Conservation (phyloP, 2,888 invertebrate species). For the Gymnocheta viridis region DNA sequence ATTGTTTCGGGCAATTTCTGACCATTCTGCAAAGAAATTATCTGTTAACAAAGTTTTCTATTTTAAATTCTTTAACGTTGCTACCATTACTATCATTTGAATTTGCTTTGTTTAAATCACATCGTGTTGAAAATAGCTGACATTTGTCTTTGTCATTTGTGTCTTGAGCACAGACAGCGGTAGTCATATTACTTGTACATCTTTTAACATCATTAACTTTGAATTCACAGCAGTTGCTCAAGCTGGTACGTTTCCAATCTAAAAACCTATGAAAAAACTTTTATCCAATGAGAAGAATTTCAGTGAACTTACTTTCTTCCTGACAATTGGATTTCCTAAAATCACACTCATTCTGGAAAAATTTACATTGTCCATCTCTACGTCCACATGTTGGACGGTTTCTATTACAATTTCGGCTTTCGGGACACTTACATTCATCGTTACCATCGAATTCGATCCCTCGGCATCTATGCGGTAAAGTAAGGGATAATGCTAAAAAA, state of each 20-base stretch:
- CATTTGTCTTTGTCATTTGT: conserved; percentile 21
- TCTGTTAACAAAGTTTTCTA: background rate
- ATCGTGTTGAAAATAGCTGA: conserved; percentile 35
- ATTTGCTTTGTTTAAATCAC: conserved; percentile 40
- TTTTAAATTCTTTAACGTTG: background rate
- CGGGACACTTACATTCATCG: conserved; percentile 32
- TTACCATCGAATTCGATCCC: background rate
- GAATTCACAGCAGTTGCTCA: conserved; percentile 44
- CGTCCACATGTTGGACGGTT: background rate
- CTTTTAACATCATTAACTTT: background rate
- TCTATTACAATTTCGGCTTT: conserved; percentile 4
- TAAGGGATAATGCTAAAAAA: conserved; percentile 15
- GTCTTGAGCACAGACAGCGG: conserved; percentile 1
- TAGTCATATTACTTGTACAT: conserved; percentile 5
- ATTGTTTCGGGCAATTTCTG: background rate
- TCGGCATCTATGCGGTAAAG: conserved; percentile 14
- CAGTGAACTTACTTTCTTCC: conserved; percentile 28
- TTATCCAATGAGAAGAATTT: too few species aligned
- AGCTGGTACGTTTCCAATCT: conserved; percentile 30
- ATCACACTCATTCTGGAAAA: conserved; percentile 45
- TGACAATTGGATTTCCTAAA: background rate
- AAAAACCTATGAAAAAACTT: background rate
- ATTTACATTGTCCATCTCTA: conserved; percentile 13
- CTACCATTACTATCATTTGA: background rate
- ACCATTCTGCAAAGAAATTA: conserved; percentile 24